Evolutionary conservation across 2,113 vertebrate species (phyloP), one percentile per base, ranked within the genome.

Genomic region (Ceyx margarethae): DNA sequence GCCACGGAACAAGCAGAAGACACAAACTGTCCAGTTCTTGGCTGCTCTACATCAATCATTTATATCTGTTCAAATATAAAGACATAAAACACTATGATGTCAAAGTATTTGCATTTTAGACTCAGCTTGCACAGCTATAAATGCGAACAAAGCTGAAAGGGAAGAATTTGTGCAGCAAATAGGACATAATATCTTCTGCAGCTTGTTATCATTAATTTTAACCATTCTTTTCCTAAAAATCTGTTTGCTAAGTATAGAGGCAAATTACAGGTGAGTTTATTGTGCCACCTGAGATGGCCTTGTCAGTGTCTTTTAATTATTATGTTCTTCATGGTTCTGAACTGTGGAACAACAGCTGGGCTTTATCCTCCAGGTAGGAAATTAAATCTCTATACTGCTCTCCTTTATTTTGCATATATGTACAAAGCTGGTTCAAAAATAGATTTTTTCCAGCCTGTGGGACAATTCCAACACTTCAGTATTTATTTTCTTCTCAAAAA

Each of bases 251-350:
- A 60, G 43, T 45, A 14, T 2, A 64, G 56, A 61, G 12, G 5
- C 17, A 50, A 68, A 68, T 35, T 26, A 43, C 33, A 80, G 50
- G 67, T 77, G 60, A 81, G 51, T 72, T 94, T 37, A 25, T 45
- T 61, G 56, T 81, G 61, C 61, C 80, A 53, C 57, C 50, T 77
- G 85, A 94, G 83, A 58, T 65, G 31, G 14, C 42, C 50, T n/a
- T 89, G 80, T 93, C 82, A 65, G 18, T 67, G 48, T 26, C 57
- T 83, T 90, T 84, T 90, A 89, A 90, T 93, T 48, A 65, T 68
- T 40, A 20, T 61, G 65, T 90, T 86, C 33, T 60, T 68, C 82
- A 46, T 25, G n/a, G 85, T 57, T 84, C 65, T 60, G 61, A 61
- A 89, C 35, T 4, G 1, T 86, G 53, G 43, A 72, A 43, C 40